Percentiles rank a stretch among this genome's conserved stretches.
phyloP scores from a whole-genome alignment of 2,797 vertebrate species.

The Argyrosomus regius region DNA sequence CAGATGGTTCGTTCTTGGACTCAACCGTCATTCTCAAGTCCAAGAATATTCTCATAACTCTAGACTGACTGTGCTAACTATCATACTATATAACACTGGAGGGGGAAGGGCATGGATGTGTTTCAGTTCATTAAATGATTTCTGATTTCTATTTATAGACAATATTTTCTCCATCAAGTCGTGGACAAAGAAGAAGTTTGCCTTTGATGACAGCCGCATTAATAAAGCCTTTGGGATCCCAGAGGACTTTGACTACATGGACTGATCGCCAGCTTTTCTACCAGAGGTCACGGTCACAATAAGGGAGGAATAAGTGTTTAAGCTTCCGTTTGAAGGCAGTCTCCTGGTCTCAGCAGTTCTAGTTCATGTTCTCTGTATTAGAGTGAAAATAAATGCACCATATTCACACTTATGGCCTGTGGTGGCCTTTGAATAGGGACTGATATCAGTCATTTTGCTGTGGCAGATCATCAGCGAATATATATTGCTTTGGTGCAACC shows the following conservation, averaged over 20 bases:
- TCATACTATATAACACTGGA: not conserved
- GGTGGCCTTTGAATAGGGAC: conserved; percentile 8
- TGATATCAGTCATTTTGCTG: conserved; percentile 5
- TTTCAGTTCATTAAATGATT: not conserved
- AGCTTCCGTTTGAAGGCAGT: conserved; percentile 30
- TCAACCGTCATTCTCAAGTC: not conserved
- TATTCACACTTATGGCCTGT: not conserved
- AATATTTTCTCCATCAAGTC: conserved; percentile 97
- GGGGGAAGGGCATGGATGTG: not conserved
- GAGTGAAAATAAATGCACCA: conserved; percentile 24
- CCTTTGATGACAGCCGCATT: conserved; percentile 92
- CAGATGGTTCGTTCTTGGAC: conserved; percentile 38
- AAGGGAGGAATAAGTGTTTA: not conserved
- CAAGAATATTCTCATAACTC: conserved; percentile 11
- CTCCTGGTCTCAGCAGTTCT: conserved; percentile 16
- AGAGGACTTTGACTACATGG: conserved; percentile 97
- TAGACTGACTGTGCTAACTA: conserved; percentile 15
- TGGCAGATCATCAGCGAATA: conserved; percentile 29
- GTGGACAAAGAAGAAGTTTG: conserved; percentile 98
- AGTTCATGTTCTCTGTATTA: conserved; percentile 40
- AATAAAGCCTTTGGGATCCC: conserved; percentile 98
- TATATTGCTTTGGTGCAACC: conserved; percentile 68
- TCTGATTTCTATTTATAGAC: conserved; percentile 82
- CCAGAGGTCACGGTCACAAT: not conserved
- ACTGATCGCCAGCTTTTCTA: conserved; percentile 79